These are phyloP conservation scores for Drosophila ezoana DNA, from an alignment of 2,888 invertebrate genomes.

Conservation along the genomic window DNA sequence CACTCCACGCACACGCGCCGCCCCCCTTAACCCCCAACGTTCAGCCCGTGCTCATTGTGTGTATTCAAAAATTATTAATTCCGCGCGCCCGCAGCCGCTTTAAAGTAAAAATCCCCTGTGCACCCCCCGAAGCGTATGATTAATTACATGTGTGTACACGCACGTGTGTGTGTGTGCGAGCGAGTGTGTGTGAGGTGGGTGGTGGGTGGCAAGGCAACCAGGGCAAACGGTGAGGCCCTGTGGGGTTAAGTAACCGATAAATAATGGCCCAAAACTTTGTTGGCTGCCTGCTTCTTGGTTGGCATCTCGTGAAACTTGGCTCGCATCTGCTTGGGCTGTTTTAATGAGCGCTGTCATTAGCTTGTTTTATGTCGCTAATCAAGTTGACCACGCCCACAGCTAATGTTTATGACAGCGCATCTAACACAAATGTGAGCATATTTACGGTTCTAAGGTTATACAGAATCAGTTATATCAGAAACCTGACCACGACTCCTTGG, in stretches of 20 bases:
- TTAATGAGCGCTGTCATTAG: slow-evolving; percentile 72
- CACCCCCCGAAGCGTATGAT: slow-evolving; percentile 52
- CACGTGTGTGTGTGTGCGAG: not conserved
- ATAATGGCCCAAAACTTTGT: slow-evolving; percentile 42
- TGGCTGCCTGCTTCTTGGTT: slow-evolving; percentile 12
- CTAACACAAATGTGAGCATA: not conserved
- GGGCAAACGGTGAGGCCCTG: not conserved
- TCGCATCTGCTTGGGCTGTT: slow-evolving; percentile 32
- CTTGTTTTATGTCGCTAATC: slow-evolving; percentile 76
- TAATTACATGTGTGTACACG: slow-evolving; percentile 51
- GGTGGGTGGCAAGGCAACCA: not conserved
- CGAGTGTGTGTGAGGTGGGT: not conserved
- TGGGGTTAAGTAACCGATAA: slow-evolving; percentile 45
- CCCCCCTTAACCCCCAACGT: not conserved
- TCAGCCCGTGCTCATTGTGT: slow-evolving; percentile 12
- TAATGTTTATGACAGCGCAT: slow-evolving; percentile 14
- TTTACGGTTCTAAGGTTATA: no score
- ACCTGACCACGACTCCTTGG: not conserved
- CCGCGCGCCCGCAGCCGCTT: slow-evolving; percentile 57
- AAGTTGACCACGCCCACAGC: slow-evolving; percentile 52
- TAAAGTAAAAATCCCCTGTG: slow-evolving; percentile 62
- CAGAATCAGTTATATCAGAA: not conserved
- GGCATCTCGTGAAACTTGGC: slow-evolving; percentile 15
- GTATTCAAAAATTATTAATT: slow-evolving; percentile 74
- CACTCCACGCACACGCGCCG: not conserved